Percentiles rank a stretch among this genome's conserved stretches.
Evolutionary conservation across 2,113 vertebrate species (phyloP).

Genomic region (Trematocara marginatum): DNA sequence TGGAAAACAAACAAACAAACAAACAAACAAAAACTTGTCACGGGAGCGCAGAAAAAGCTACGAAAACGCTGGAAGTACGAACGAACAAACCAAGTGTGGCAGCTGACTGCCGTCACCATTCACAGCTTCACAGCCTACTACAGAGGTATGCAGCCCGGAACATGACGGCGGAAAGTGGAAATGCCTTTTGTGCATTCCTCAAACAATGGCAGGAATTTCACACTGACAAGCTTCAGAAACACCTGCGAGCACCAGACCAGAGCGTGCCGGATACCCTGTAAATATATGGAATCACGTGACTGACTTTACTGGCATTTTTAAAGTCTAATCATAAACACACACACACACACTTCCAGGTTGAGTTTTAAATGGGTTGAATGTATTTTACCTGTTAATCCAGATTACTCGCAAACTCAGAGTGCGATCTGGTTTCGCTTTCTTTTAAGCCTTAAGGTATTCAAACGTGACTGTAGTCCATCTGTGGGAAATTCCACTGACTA

Average conservation of each 20-base stretch:
- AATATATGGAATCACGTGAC: neutral
- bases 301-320: neutral
- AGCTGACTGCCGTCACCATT: constrained; percentile 9
- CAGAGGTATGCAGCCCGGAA: constrained; percentile 1
- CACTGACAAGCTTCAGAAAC: neutral
- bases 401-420: neutral
- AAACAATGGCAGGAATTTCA: constrained; percentile 38
- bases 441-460: neutral
- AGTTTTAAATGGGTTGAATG: neutral
- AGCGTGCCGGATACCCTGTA: neutral
- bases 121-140: neutral
- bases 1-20: neutral
- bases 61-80: constrained; percentile 35
- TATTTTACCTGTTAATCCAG: neutral
- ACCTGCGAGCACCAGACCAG: neutral
- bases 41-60: neutral
- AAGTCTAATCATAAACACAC: neutral
- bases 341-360: neutral
- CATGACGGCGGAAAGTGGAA: constrained; percentile 39
- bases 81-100: neutral
- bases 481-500: neutral
- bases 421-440: neutral
- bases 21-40: neutral
- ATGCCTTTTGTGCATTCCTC: constrained; percentile 9
- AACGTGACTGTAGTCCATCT: neutral